These are phyloP conservation scores for Pandemis cinnamomeana DNA, from an alignment of 2,888 invertebrate species.

Conservation along the genomic window DNA sequence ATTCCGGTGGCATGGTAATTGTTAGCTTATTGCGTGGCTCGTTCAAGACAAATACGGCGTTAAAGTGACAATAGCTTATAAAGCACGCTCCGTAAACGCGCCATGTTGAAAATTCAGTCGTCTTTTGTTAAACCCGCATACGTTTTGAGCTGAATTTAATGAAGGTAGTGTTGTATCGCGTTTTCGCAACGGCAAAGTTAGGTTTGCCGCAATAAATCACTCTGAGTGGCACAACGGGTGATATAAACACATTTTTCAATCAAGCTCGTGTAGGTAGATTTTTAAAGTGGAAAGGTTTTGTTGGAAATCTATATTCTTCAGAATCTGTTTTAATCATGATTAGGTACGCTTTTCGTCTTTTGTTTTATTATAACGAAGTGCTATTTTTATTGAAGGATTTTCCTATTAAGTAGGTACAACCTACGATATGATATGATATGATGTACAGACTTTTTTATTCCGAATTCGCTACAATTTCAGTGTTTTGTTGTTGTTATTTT, in stretches of 20 bases:
- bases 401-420: no score
- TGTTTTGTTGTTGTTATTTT: no score
- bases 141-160: background rate
- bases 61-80: background rate
- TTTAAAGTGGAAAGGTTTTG: background rate
- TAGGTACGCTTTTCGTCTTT: no score
- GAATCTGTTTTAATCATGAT: no score
- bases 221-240: background rate
- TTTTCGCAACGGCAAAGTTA: background rate
- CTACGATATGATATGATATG: no score
- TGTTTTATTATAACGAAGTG: no score
- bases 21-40: constrained; percentile 1
- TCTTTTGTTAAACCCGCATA: background rate
- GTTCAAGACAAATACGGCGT: background rate
- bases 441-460: no score
- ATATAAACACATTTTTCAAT: background rate
- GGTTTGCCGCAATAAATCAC: background rate
- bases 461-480: no score
- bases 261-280: background rate
- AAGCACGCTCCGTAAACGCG: background rate
- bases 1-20: background rate
- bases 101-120: background rate
- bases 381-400: no score
- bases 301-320: background rate
- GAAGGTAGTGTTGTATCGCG: background rate